A percentile compares a stretch with the other conserved stretches of the same genome.
Conservation (phyloP, 1,140 invertebrate species). For the Gonioctena quinquepunctata region DNA sequence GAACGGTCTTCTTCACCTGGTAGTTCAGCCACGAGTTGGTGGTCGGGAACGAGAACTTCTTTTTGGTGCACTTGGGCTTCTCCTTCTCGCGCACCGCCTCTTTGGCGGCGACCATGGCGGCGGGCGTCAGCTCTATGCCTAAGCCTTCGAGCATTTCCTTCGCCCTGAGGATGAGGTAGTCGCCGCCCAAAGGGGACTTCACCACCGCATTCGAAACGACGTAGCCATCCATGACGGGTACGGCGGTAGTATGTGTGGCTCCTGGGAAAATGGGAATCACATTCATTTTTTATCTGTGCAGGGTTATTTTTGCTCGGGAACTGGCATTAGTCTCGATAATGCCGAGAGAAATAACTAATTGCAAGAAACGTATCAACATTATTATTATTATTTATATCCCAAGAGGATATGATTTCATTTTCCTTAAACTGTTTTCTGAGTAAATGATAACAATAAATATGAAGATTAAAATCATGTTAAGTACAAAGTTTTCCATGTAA, state of each 20-base stretch:
- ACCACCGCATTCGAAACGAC: slow-evolving; percentile 89
- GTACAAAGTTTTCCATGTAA: no score
- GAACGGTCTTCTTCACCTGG: slow-evolving; percentile 79
- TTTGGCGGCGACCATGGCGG: slow-evolving; percentile 77
- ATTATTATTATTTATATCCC: no score
- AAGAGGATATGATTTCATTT: no score
- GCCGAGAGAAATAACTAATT: no score
- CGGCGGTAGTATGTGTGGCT: slow-evolving; percentile 91
- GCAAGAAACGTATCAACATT: no score
- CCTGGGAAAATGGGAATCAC: no score
- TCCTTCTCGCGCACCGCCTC: slow-evolving; percentile 86
- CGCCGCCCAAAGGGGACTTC: slow-evolving; percentile 82
- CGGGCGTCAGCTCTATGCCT: slow-evolving; percentile 85
- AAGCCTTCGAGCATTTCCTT: slow-evolving; percentile 76
- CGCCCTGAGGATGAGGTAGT: slow-evolving; percentile 61
- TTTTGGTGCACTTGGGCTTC: slow-evolving; percentile 76
- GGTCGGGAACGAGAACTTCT: slow-evolving; percentile 80
- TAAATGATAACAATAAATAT: no score
- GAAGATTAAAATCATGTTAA: no score
- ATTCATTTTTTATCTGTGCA: no score
- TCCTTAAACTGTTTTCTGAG: no score
- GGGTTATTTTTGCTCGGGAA: no score
- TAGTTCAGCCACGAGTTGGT: slow-evolving; percentile 87
- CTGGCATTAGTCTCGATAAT: no score
- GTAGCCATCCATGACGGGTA: slow-evolving; percentile 90